Evolutionary conservation across 2,888 invertebrate species (phyloP), one percentile per base, ranked within the genome.

Genomic region (Idaea dimidiata): DNA sequence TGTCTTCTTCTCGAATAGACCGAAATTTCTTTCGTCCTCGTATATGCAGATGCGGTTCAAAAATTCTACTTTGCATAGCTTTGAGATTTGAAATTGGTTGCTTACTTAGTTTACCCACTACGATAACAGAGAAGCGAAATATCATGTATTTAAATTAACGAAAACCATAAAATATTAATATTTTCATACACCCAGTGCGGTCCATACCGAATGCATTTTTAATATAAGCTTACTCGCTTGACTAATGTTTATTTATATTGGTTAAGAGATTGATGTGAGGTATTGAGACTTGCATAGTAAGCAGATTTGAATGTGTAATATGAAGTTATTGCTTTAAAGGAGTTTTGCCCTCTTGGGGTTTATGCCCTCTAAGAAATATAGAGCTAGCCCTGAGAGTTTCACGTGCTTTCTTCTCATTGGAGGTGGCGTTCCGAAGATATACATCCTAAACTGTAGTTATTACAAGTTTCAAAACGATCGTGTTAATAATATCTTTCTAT

Each of bases 81-180:
- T 24, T 24, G 24, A 24, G 3, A 24, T 24, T 24, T 24, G 24
- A 24, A 24, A 24, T 24, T 24, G 5, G 24, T 1, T 3, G 24
- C 64, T 74, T 61, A 69, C 69, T 70, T 74, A 75, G 75, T 76
- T 72, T 75, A 75, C 67, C 70, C 66, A 60, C 60, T 56, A 62
- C 65, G 65, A 68, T 24, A 24, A 24, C 24, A 24, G 71, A 8
- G 43, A 10, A 43, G 14, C 43, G 10, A 43, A 43, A 43, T 43
- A 43, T 43, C 10, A 3, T 10, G 3, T 71, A 76, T 83, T 79
- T 73, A 80, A 80, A 80, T 83, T 82, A 81, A 83, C 81, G 79
- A 78, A 76, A 43, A 14, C 43, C 66, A 58, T 70, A 64, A 63
- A 76, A 78, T 83, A 82, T 85, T 82, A 76, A 84, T 77, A 80